A percentile compares a stretch with the other conserved stretches of the same genome.
Evolutionary conservation across 2,888 invertebrate species (phyloP).

Genomic region (Nebria brevicollis): DNA sequence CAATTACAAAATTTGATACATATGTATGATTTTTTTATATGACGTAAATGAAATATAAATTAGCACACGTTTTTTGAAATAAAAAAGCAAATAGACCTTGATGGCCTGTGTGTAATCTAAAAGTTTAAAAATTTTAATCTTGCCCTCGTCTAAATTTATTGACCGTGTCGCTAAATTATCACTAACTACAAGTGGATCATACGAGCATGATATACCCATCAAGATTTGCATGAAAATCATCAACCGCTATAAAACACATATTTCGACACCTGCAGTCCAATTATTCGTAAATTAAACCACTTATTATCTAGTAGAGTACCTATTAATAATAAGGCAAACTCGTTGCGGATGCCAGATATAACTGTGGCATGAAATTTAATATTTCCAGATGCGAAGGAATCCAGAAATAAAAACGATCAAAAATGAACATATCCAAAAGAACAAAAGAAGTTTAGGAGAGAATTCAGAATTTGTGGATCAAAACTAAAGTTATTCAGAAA

Average conservation of each 20-base stretch:
- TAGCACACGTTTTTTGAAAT: slow-evolving; percentile 39
- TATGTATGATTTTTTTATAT: slow-evolving; percentile 33
- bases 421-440: no score
- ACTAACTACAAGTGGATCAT: slow-evolving; percentile 7
- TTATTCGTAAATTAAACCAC: neutral
- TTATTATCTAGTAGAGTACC: neutral
- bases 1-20: slow-evolving; percentile 39
- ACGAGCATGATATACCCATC: neutral
- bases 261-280: neutral
- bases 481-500: no score
- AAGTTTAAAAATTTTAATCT: slow-evolving; percentile 33
- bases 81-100: slow-evolving; percentile 26
- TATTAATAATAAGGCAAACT: no score
- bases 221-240: neutral
- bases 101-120: slow-evolving; percentile 35
- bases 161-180: slow-evolving; percentile 38
- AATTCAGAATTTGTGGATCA: no score
- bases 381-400: no score
- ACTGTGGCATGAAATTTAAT: no score
- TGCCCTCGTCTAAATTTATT: slow-evolving; percentile 36
- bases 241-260: neutral
- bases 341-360: no score
- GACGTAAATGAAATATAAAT: slow-evolving; percentile 39
- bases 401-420: no score
- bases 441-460: no score